phyloP scores from a whole-genome alignment of 2,797 vertebrate species.

The Tolypeutes matacus region DNA sequence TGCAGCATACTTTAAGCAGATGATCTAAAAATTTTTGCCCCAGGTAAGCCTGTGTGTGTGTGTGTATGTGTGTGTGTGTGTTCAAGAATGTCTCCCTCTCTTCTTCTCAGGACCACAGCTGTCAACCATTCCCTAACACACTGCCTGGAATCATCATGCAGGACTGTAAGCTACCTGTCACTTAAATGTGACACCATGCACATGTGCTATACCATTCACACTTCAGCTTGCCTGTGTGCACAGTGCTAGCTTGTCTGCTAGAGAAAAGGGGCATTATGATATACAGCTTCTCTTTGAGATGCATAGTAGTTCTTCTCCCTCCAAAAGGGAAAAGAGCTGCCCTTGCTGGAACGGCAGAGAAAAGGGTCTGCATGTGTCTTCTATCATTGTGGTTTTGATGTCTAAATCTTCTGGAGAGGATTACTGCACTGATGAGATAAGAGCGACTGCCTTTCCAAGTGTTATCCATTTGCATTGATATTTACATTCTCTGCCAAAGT shows the following conservation, averaged over 20 bases:
- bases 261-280: conserved; percentile 10
- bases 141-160: not conserved
- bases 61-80: not conserved
- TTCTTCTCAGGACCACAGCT: conserved; percentile 46
- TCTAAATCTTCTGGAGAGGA: conserved; percentile 52
- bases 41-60: not conserved
- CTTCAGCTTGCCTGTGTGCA: conserved; percentile 31
- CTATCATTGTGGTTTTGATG: not conserved
- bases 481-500: conserved; percentile 86
- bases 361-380: not conserved
- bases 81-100: not conserved
- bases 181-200: conserved; percentile 45
- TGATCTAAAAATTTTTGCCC: not conserved
- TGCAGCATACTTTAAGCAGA: not conserved
- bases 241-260: not conserved
- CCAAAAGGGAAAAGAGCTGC: not conserved
- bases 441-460: conserved; percentile 75
- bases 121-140: conserved; percentile 43
- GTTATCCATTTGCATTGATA: conserved; percentile 82
- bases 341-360: not conserved
- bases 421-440: conserved; percentile 73
- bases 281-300: conserved; percentile 32
- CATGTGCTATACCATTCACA: not conserved
- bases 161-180: conserved; percentile 49
- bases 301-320: not conserved